These are phyloP conservation scores for Epistrophe grossulariae DNA, from an alignment of 2,888 invertebrate species.

Conservation along the genomic window DNA sequence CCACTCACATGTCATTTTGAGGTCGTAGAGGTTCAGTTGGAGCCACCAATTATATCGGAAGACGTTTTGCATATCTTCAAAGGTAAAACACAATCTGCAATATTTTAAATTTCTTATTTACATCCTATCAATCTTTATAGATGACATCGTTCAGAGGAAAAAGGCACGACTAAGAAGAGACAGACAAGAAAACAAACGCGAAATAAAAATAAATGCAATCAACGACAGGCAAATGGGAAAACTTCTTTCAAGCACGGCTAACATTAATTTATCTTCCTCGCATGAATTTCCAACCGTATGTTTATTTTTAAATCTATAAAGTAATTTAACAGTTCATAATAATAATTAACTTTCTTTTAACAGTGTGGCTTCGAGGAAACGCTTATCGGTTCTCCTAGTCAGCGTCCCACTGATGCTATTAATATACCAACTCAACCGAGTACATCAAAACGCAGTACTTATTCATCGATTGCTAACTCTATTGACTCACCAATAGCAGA, in stretches of 20 bases:
- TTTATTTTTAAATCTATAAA: slow-evolving; percentile 80
- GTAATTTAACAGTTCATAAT: neutral
- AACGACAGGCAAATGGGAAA: slow-evolving; percentile 90
- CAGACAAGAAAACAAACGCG: slow-evolving; percentile 91
- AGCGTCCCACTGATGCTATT: slow-evolving; percentile 55
- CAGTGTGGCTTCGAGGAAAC: slow-evolving; percentile 82
- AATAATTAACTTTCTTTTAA: slow-evolving; percentile 31
- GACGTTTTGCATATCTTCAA: slow-evolving; percentile 89
- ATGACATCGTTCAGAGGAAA: slow-evolving; percentile 89
- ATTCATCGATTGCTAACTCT: slow-evolving; percentile 81
- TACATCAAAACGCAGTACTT: slow-evolving; percentile 75
- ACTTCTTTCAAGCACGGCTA: slow-evolving; percentile 86
- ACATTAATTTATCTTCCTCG: slow-evolving; percentile 86
- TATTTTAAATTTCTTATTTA: neutral
- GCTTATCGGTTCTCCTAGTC: slow-evolving; percentile 38
- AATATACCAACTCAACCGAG: slow-evolving; percentile 71
- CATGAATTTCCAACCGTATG: slow-evolving; percentile 86
- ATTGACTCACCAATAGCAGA: slow-evolving; percentile 77
- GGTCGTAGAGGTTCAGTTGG: slow-evolving; percentile 93
- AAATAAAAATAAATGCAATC: slow-evolving; percentile 90
- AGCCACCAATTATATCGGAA: slow-evolving; percentile 88
- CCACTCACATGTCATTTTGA: slow-evolving; percentile 96
- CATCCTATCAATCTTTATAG: slow-evolving; percentile 83
- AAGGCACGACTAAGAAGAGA: slow-evolving; percentile 88
- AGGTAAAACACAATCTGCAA: slow-evolving; percentile 84